Evolutionary conservation across 2,888 invertebrate genomes (phyloP).

Genomic region (Amiota communis): DNA sequence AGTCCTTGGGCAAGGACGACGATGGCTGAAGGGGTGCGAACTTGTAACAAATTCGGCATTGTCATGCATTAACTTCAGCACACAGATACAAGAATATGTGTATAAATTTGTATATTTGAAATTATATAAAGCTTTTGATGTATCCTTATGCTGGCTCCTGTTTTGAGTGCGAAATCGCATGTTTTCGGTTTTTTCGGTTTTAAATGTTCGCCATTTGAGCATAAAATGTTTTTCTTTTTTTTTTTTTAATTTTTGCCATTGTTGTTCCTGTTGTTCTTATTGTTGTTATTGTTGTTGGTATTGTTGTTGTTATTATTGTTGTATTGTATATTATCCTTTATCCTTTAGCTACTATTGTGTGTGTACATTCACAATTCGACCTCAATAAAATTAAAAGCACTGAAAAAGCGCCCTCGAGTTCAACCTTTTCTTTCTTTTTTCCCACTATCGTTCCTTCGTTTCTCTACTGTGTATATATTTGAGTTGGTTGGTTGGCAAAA

Average conservation of each 20-base stretch:
- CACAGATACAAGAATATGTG: constrained; percentile 15
- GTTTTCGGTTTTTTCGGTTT: constrained; percentile 59
- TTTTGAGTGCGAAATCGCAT: constrained; percentile 55
- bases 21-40: background rate
- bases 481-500: too few species aligned
- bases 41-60: background rate
- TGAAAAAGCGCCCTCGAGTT: constrained; percentile 13
- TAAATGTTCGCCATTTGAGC: constrained; percentile 62
- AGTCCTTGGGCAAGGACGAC: constrained; percentile 39
- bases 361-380: constrained; percentile 51
- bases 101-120: constrained; percentile 14
- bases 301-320: constrained; percentile 27
- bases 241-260: constrained; percentile 60
- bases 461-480: too few species aligned
- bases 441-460: too few species aligned
- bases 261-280: constrained; percentile 32
- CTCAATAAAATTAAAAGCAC: constrained; percentile 60
- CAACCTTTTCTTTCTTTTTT: too few species aligned
- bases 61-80: background rate
- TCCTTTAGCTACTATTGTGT: constrained; percentile 53
- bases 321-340: constrained; percentile 26
- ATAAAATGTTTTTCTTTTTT: constrained; percentile 63
- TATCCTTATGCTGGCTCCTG: too few species aligned
- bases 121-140: too few species aligned
- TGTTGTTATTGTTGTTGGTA: constrained; percentile 27